These are phyloP conservation scores for Mastomys natalensis DNA, from an alignment of 2,113 vertebrate species.

Conservation along the genomic window DNA sequence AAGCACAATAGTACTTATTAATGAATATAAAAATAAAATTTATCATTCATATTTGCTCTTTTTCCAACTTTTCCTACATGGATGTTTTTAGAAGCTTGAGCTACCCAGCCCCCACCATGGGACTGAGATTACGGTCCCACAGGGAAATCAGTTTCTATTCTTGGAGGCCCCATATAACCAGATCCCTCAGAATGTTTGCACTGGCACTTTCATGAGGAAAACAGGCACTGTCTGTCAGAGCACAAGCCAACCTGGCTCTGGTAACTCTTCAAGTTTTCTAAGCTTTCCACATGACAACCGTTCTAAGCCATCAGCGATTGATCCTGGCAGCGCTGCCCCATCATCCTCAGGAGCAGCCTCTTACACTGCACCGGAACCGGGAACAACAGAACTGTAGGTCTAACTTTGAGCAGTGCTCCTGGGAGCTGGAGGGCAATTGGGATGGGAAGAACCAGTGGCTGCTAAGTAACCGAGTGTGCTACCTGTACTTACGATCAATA, in stretches of 20 bases:
- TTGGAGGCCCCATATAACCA: neutral
- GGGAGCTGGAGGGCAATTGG: neutral
- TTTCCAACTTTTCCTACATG: neutral
- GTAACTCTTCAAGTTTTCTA: neutral
- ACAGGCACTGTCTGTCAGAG: neutral
- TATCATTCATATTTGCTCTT: conserved; percentile 39
- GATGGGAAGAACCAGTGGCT: neutral
- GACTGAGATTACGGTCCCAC: neutral
- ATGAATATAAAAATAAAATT: conserved; percentile 68
- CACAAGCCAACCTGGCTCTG: neutral
- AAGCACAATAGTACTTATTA: conserved; percentile 63
- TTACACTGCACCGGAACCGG: neutral
- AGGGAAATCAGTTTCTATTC: conserved; percentile 20
- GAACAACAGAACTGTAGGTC: neutral
- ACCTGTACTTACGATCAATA: conserved; percentile 19
- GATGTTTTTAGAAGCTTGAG: conserved; percentile 48
- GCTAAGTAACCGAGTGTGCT: neutral
- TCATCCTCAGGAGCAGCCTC: neutral
- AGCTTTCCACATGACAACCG: neutral
- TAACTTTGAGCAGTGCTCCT: neutral
- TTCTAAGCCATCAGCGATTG: neutral
- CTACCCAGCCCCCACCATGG: neutral
- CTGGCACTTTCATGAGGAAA: conserved; percentile 16
- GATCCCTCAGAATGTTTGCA: neutral
- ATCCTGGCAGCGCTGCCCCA: neutral